phyloP scores from a whole-genome alignment of 2,113 vertebrate species.

The Agapornis roseicollis region DNA sequence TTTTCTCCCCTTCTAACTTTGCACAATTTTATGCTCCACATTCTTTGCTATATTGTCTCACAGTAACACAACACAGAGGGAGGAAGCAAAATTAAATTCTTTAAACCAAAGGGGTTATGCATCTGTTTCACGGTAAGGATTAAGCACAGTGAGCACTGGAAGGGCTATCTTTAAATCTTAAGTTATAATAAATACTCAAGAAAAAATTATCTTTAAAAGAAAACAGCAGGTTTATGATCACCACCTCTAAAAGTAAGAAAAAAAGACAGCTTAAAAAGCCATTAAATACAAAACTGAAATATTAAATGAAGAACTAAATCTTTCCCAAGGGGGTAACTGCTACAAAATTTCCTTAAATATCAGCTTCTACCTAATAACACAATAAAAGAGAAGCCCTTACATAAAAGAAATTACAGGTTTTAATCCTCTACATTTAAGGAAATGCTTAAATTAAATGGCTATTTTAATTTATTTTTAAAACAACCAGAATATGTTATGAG shows the following conservation, averaged over 20 bases:
- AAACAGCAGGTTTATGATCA: constrained; percentile 41
- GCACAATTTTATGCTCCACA: neutral
- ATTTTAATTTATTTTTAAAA: constrained; percentile 34
- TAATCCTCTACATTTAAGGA: neutral
- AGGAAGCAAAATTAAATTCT: constrained; percentile 49
- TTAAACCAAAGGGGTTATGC: constrained; percentile 23
- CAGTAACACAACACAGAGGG: neutral
- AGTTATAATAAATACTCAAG: constrained; percentile 46
- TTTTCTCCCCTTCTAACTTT: neutral
- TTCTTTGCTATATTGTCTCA: neutral
- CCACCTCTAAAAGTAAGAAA: neutral
- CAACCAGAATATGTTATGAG: constrained; percentile 8
- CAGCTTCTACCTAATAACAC: constrained; percentile 2
- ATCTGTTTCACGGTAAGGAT: constrained; percentile 34
- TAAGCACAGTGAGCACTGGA: constrained; percentile 12
- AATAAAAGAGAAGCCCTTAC: neutral
- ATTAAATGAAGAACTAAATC: constrained; percentile 11
- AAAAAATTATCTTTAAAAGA: constrained; percentile 44
- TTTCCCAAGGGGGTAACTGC: neutral
- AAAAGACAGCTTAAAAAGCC: neutral
- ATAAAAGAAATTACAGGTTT: neutral
- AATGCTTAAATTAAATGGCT: neutral
- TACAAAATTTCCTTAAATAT: constrained; percentile 8
- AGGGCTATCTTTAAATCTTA: constrained; percentile 47
- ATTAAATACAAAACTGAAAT: constrained; percentile 43